Base-by-base conservation (phyloP, 2,888 invertebrate species). In the Dryomyza anilis region DNA sequence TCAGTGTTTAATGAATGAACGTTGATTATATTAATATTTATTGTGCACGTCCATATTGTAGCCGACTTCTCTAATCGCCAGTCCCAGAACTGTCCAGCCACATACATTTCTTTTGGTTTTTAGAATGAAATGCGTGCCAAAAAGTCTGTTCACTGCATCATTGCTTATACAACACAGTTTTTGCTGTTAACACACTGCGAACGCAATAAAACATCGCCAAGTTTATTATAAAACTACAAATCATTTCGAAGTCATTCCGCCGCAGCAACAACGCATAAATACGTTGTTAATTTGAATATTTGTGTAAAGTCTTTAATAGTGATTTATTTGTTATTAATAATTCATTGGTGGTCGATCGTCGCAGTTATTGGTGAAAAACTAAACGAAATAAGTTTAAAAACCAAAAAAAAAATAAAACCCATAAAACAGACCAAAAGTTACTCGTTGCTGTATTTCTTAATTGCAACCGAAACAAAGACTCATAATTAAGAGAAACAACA, bases 271-370 rank as follows among this genome's bases (percentile, higher is more conserved):
- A 43, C 52, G 36, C 45, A 16, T 52, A 60, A 64, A 59, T 63
- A 36, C 50, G 48, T 64, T 57, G 70, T 59, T 75, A 76, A 72
- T 76, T 73, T 77, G 75, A 72, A 76, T 72, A 78, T 78, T 76
- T 77, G 76, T 71, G 77, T 74, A 72, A 73, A 76, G 78, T 79
- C 76, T 77, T 78, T 78, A 78, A 78, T 80, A 80, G 75, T 79
- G 79, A 80, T 81, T 81, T 81, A 80, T 80, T 79, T 80, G 77
- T 80, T 78, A 76, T 81, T 78, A 79, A 80, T 79, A 80, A 80
- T 77, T 78, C 81, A 81, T 80, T 78, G 74, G 74, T 74, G 75
- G 79, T 48, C 56, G 52, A 39, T 46, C 23, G 27, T n/a, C 39
- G 3, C 39, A 14, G 7, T 39, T 39, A n/a, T 39, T 39, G 39